Base-by-base conservation (phyloP, 1,140 invertebrate species). In the Aphelenchoides avenae region DNA sequence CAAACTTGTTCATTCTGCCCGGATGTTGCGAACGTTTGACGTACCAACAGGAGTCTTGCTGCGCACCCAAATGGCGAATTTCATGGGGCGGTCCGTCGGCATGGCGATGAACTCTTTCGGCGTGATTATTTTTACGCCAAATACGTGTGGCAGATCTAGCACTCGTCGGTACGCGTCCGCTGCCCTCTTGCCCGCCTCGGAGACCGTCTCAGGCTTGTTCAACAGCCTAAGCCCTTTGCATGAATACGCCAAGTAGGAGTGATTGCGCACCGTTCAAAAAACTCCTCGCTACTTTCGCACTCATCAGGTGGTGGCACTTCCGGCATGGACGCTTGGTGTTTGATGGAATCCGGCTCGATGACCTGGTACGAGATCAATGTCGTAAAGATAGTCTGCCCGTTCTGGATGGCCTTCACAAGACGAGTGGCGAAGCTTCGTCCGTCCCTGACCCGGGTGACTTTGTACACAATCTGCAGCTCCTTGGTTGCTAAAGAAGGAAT, bases 361-460 rank as follows among this genome's bases (percentile, higher is more conserved):
- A 37, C 15, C 15, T 57, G 54, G 34, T 67, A 68, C 5, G 66
- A 70, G 15, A 68, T 61, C 43, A 57, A 55, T n/a, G 61, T 50
- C 1, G 59, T 63, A 30, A 68, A 68, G 31, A 68, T 61, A 5
- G 52, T 52, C 13, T 47, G 41, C 24, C 57, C 64, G 34, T 68
- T 54, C 34, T 68, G 66, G 11, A 52, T 34, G 3, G 66, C 66
- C 41, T 68, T 61, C 1, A 68, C 66, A 22, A 67, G 36, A 20
- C 66, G 11, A 5, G 65, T 56, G 39, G 50, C 57, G 48, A 68
- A 68, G 20, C 67, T 75, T 18, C 63, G 49, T 13, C 78, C 78
- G 70, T 79, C 78, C 31, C 78, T 52, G 3, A 75, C 70, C 27
- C 70, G 57, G 29, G 75, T 71, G 24, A 79, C 78, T 43, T 73